These are phyloP conservation scores for Acipenser oxyrinchus DNA, from an alignment of 2,797 vertebrate genomes.

Conservation along the genomic window DNA sequence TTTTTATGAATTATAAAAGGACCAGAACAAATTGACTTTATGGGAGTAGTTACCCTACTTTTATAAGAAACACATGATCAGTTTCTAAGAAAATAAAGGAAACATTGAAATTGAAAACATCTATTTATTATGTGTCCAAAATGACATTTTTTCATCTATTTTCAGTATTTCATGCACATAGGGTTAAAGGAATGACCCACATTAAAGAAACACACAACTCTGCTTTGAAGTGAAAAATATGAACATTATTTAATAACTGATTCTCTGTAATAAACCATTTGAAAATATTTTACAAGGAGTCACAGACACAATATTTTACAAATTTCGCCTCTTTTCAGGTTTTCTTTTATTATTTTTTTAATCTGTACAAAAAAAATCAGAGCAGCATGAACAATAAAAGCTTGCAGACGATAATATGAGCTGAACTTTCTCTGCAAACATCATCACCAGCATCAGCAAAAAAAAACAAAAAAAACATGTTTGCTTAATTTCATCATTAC, in stretches of 20 bases:
- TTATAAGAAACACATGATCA: too few relatives aligned
- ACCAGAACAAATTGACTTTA: too few relatives aligned
- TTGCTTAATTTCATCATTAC: constrained; percentile 60
- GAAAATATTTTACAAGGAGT: constrained; percentile 99
- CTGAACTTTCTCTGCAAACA: constrained; percentile 51
- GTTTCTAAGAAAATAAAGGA: too few relatives aligned
- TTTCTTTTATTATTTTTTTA: constrained; percentile 66
- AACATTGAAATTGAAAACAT: too few relatives aligned
- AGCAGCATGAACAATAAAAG: constrained; percentile 60
- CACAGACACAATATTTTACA: constrained; percentile 99
- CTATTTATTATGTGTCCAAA: too few relatives aligned
- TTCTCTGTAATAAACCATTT: constrained; percentile 99
- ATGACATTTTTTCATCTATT: too few relatives aligned
- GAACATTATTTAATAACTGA: constrained; percentile 99
- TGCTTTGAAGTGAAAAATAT: constrained; percentile 98
- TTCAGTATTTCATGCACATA: too few relatives aligned
- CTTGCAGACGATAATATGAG: constrained; percentile 52
- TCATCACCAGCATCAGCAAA: constrained; percentile 26
- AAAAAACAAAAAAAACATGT: constrained; percentile 34
- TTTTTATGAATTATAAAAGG: too few relatives aligned
- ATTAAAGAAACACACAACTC: constrained; percentile 40
- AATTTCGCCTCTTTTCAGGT: constrained; percentile 81
- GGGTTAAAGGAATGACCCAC: not conserved
- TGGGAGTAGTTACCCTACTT: too few relatives aligned
- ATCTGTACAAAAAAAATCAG: constrained; percentile 88